Conservation (phyloP, 2,797 vertebrate genomes). For the Chaetophractus vellerosus region DNA sequence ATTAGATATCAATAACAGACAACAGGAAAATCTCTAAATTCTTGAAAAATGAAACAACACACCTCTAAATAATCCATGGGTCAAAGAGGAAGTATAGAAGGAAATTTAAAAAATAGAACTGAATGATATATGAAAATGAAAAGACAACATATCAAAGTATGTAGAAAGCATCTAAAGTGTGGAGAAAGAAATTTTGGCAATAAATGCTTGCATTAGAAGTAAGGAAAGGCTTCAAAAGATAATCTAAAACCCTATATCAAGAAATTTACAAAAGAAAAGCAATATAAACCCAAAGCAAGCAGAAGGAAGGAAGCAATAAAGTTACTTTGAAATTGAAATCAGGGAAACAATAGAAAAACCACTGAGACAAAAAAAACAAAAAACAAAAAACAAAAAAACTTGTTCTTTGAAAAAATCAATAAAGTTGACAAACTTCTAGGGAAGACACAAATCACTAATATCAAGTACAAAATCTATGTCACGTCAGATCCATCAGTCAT, state of each 20-base stretch:
- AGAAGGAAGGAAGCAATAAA: neutral
- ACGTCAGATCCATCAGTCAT: neutral
- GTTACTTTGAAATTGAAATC: neutral
- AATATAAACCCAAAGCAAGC: too few species aligned
- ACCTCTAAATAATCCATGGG: neutral
- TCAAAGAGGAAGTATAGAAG: neutral
- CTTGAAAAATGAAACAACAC: neutral
- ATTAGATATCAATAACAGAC: neutral
- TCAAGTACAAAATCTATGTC: neutral
- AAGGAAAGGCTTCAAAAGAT: neutral
- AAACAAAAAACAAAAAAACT: neutral
- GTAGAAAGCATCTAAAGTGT: neutral
- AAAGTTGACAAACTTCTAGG: neutral
- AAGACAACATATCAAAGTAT: neutral
- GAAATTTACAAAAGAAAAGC: neutral
- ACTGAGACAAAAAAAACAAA: neutral
- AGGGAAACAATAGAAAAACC: neutral
- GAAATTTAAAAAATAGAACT: neutral
- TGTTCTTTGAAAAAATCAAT: neutral
- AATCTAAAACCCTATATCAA: neutral
- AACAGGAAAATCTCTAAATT: neutral
- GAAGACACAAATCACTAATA: neutral
- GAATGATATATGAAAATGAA: conserved; percentile 46
- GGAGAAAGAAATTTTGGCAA: neutral
- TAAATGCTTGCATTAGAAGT: conserved; percentile 8